Evolutionary conservation across 2,888 invertebrate genomes (phyloP), one percentile per base, ranked within the genome.

Genomic region (Lucinisca nassula): DNA sequence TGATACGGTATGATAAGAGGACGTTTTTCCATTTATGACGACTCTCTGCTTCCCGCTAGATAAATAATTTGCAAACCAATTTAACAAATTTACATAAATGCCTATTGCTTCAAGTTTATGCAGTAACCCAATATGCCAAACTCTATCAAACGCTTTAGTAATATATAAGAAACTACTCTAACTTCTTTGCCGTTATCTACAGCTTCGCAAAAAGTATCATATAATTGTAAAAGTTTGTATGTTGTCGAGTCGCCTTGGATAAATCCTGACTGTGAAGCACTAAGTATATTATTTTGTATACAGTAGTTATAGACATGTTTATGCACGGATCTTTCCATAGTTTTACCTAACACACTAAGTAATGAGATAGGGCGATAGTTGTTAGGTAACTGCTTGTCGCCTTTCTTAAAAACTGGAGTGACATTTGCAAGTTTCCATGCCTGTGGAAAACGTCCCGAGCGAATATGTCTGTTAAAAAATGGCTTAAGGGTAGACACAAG

Each of bases 91-190:
- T 8, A 2, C 55, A 12, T 8, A 17, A 17, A 55, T 55, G 17
- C 55, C 55, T 17, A 55, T 55, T 4, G 12, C 4, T 55, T 55
- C 21, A 21, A 55, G 55, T 17, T 55, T 55, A 55, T 55, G 55
- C 21, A 87, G n/a, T 21, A 87, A 76, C 0, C 75, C 84, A 10
- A 21, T 35, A 49, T 82, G 79, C 78, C 82, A 78, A 21, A 85
- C 80, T 58, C 76, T 78, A 51, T 88, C 88, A 74, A 88, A 88
- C 2, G 88, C 85, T 49, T 88, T 85, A n/a, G 76, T 79, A 12
- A 85, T 82, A 49, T 88, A 82, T 38, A 45, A 85, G 58, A 84
- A 24, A 85, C 67, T 27, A 81, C 75, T 67, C 84, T 30, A 6
- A 88, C 78, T 55, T 88, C 83, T 74, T 83, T 77, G 3, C 78